A percentile compares a stretch with the other conserved stretches of the same genome.
Conservation (phyloP, 1,140 invertebrate species). For the Lordiphosa clarofinis region DNA sequence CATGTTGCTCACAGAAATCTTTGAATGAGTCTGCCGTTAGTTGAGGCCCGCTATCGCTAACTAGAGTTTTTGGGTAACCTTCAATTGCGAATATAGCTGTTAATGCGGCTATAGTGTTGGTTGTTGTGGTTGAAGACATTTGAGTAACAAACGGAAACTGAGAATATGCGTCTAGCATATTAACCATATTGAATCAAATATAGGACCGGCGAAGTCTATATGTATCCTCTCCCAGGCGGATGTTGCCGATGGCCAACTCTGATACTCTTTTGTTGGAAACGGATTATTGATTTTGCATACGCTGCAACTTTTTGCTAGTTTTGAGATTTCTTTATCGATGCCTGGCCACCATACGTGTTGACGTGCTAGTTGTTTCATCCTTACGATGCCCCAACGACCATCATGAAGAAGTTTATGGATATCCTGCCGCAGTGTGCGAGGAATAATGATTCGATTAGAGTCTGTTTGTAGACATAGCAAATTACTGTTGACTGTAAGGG, state of each 20-base stretch:
- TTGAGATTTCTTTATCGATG: slow-evolving; percentile 80
- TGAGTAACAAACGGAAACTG: slow-evolving; percentile 28
- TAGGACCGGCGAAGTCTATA: slow-evolving; percentile 5
- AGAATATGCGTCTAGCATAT: slow-evolving; percentile 25
- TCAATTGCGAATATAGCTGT: no score
- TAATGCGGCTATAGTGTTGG: slow-evolving; percentile 22
- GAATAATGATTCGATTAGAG: slow-evolving; percentile 47
- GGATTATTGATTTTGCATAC: no score
- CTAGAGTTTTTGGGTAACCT: slow-evolving; percentile 45
- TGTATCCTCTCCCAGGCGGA: no score
- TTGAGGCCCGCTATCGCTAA: no score
- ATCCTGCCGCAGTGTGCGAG: slow-evolving; percentile 31
- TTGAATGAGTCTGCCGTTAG: no score
- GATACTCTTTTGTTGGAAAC: no score
- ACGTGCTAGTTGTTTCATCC: slow-evolving; percentile 81
- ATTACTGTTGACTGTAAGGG: slow-evolving; percentile 8
- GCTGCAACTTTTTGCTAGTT: no score
- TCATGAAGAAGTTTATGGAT: slow-evolving; percentile 76
- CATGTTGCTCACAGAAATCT: no score
- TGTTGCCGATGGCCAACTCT: no score
- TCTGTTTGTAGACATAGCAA: slow-evolving; percentile 11
- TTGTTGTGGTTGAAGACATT: slow-evolving; percentile 22
- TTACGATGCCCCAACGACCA: slow-evolving; percentile 79
- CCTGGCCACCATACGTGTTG: slow-evolving; percentile 80
- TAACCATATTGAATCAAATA: slow-evolving; percentile 8